Evolutionary conservation across 2,797 vertebrate species (phyloP), one percentile per base, ranked within the genome.

Genomic region (Perodicticus potto): DNA sequence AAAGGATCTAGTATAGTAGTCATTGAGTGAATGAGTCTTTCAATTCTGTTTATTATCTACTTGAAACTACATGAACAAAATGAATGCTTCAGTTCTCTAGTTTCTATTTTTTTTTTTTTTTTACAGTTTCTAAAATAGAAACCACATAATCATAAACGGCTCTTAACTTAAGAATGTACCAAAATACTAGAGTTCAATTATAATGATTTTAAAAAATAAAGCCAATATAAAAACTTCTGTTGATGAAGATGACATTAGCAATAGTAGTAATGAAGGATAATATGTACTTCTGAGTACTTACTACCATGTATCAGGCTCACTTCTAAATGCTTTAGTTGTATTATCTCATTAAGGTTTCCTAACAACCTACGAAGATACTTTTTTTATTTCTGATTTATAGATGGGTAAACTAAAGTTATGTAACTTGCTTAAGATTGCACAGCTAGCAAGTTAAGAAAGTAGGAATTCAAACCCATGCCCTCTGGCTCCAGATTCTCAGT

Each of bases 81-180:
- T 70, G 78, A 16, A 77, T 53, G 20, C 57, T 91, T 89, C 69
- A 76, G 12, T 45, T 37, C 32, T 78, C 23, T 70, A 70, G 45
- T 86, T 89, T 87, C 22, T 86, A 14, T 13, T 49, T 14, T 49
- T 13, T 14, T 14, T 14, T 49, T 49, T 49, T 86, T 89, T 85
- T 17, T 86, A n/a, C 0, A 57, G 17, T 59, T 86, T 87, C 82
- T 87, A 87, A 93, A 93, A 73, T 12, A 82, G 55, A 95, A 94
- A 74, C 1, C 40, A 81, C 19, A 86, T 14, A 57, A n/a, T 34
- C 23, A 85, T 22, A 34, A 65, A 69, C 32, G 49, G 5, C 69
- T 94, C 59, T 45, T 86, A 92, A 85, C 65, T 92, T 82, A 73
- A 16, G 95, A 92, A 86, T 84, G 45, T 63, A 67, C 34, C 27